phyloP scores from a whole-genome alignment of 2,888 invertebrate genomes.

The Hoplodrina blanda region DNA sequence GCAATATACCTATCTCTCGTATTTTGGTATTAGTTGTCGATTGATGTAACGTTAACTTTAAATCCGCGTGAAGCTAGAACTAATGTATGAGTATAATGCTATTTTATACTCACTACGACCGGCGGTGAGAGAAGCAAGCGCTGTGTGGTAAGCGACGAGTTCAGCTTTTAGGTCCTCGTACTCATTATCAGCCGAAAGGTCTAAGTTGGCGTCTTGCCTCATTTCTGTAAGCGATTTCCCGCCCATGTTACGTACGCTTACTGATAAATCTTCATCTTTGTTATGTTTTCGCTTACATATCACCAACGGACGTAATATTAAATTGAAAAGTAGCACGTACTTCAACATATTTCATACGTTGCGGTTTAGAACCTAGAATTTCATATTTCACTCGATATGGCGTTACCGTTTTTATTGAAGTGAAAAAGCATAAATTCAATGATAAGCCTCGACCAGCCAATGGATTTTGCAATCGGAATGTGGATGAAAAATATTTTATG shows the following conservation, averaged over 20 bases:
- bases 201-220: conserved; percentile 79
- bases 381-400: conserved; percentile 48
- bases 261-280: conserved; percentile 32
- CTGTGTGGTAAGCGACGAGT: conserved; percentile 82
- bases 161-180: conserved; percentile 86
- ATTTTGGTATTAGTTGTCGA: conserved; percentile 3
- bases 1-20: background rate
- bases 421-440: conserved; percentile 77
- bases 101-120: conserved; percentile 68
- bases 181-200: conserved; percentile 83
- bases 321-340: conserved; percentile 67
- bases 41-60: background rate
- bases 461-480: conserved; percentile 71
- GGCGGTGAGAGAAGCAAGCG: conserved; percentile 73
- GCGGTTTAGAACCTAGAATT: conserved; percentile 46
- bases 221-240: conserved; percentile 72
- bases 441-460: conserved; percentile 72
- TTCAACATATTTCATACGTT: conserved; percentile 74
- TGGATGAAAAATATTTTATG: conserved; percentile 54
- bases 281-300: conserved; percentile 43
- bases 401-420: conserved; percentile 75
- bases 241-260: conserved; percentile 67
- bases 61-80: background rate
- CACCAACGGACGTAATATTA: conserved; percentile 62
- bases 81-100: background rate